Evolutionary conservation across 2,113 vertebrate genomes (phyloP), one percentile per base, ranked within the genome.

Genomic region (Podarcis raffonei): DNA sequence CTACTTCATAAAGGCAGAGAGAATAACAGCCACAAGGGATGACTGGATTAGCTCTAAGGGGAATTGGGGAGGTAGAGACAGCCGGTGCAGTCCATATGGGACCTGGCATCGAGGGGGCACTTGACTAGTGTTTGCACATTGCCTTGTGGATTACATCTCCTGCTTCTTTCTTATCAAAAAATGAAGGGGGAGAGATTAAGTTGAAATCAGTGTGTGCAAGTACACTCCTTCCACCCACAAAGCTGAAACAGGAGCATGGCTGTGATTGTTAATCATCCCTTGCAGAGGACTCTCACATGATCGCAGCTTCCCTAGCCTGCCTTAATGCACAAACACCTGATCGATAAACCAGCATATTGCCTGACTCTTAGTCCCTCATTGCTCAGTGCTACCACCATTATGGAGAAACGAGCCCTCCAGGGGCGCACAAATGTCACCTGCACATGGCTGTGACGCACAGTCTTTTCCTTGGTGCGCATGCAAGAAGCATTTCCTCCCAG

Each of bases 361-460:
- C 71, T 16, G 30, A 72, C 30, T 72, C 71, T 30, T 69, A 69
- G 27, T 12, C 8, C 68, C 8, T 2, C 71, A 35, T 30, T 35
- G 69, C 13, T 27, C n/a, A 72, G 3, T 16, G 15, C 32, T 74
- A 16, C 27, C 71, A 53, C 32, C n/a, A 74, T 74, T 74, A 74
- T 32, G 15, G 15, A 5, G 9, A 35, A 74, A 35, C 4, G 16
- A 16, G 25, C 68, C 68, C 68, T n/a, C 27, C n/a, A 35, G n/a
- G 16, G n/a, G 71, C n/a, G 18, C 71, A 35, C 32, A 74, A 32
- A 30, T 2, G 4, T 69, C 68, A 69, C 30, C 25, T n/a, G 68
- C 18, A 8, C 71, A 6, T 18, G 11, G 71, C 4, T n/a, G 18
- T 1, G 13, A 32, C 25, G 0, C n/a, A n/a, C 3, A 0, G 5